Evolutionary conservation across 1,140 invertebrate genomes (phyloP).

Genomic region (Ostrea denselamellosa): DNA sequence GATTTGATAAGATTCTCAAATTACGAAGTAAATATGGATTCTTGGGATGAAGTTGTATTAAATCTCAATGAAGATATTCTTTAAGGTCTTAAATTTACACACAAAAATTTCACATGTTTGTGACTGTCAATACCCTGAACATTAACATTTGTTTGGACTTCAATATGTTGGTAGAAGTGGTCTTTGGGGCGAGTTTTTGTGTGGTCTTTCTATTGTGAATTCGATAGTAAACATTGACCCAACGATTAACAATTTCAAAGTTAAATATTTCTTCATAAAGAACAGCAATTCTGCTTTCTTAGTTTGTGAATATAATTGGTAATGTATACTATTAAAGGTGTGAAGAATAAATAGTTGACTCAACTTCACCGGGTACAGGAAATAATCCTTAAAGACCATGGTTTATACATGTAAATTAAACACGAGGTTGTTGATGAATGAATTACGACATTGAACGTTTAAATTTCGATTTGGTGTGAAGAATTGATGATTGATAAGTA

Average conservation of each 20-base stretch:
- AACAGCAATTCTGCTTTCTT: slow-evolving; percentile 6
- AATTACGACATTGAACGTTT: slow-evolving; percentile 20
- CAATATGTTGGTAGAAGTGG: background rate
- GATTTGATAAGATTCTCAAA: background rate
- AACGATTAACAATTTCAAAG: slow-evolving; percentile 30
- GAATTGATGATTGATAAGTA: slow-evolving; percentile 5
- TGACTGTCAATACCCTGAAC: background rate
- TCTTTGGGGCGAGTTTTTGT: slow-evolving; percentile 36
- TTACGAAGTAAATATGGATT: slow-evolving; percentile 8
- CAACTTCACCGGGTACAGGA: background rate
- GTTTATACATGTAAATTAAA: slow-evolving; percentile 22
- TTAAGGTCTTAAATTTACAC: background rate
- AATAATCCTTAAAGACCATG: background rate
- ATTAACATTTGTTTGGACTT: background rate
- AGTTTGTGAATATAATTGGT: slow-evolving; percentile 8
- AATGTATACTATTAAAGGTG: slow-evolving; percentile 35
- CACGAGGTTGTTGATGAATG: slow-evolving; percentile 17
- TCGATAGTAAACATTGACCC: slow-evolving; percentile 9
- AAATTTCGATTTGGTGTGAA: slow-evolving; percentile 30
- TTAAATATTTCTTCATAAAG: slow-evolving; percentile 28
- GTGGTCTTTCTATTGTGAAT: background rate
- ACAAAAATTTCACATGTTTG: background rate
- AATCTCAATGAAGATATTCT: slow-evolving; percentile 7
- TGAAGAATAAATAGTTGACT: slow-evolving; percentile 30
- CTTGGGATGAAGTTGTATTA: background rate